Conservation (phyloP, 2,113 vertebrate species). For the Axis porcinus region DNA sequence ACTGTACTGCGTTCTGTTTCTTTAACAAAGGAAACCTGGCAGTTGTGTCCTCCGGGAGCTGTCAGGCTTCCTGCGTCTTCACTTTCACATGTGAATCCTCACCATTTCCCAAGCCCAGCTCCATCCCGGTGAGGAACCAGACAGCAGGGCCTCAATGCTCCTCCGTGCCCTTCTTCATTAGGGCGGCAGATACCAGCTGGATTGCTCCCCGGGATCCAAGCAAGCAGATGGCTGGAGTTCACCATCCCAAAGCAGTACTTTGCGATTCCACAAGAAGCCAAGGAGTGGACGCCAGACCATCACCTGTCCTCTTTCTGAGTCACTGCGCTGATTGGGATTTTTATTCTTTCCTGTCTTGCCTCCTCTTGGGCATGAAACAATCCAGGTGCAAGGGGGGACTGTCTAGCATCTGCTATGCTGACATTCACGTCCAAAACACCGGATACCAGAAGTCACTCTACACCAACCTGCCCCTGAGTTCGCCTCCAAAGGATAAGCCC, state of each 20-base stretch:
- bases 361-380: not conserved
- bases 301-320: not conserved
- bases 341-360: not conserved
- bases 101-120: not conserved
- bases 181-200: not conserved
- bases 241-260: not conserved
- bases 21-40: not conserved
- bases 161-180: fast-evolving
- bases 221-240: not conserved
- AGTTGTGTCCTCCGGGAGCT: not conserved
- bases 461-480: not conserved
- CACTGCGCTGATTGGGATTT: not conserved
- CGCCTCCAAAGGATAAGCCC: not conserved
- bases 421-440: not conserved
- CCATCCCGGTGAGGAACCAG: not conserved
- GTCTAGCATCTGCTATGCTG: not conserved
- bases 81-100: not conserved
- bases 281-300: not conserved
- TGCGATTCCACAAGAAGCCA: conserved; percentile 13
- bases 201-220: not conserved
- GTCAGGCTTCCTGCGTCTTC: not conserved
- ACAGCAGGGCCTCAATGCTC: fast-evolving
- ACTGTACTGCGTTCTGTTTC: fast-evolving
- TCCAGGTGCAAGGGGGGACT: not conserved
- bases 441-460: not conserved